These are phyloP conservation scores for Nasonia longicornis DNA, from an alignment of 1,140 invertebrate species.

Conservation along the genomic window DNA sequence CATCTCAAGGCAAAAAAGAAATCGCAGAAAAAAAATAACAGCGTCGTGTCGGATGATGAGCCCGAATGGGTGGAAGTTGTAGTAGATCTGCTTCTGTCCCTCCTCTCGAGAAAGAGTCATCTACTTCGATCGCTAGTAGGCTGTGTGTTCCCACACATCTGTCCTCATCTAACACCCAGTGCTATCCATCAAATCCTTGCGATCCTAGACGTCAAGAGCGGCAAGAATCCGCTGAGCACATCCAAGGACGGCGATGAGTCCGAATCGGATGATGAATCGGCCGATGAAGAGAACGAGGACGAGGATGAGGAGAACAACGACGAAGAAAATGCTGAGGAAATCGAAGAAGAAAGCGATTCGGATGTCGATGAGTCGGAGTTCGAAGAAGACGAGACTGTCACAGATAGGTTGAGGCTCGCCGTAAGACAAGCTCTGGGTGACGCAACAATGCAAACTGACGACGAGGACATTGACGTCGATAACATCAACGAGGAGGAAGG, in stretches of 20 bases:
- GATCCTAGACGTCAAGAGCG: slow-evolving; percentile 77
- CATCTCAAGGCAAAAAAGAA: slow-evolving; percentile 70
- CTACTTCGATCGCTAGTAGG: slow-evolving; percentile 77
- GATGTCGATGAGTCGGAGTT: slow-evolving; percentile 69
- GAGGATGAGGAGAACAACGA: slow-evolving; percentile 55
- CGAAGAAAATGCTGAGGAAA: slow-evolving; percentile 59
- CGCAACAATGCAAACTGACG: slow-evolving; percentile 72
- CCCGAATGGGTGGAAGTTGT: slow-evolving; percentile 84
- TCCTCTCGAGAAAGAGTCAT: slow-evolving; percentile 78
- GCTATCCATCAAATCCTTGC: slow-evolving; percentile 80
- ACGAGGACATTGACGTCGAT: slow-evolving; percentile 80
- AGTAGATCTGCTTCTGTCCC: slow-evolving; percentile 80
- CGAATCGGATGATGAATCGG: slow-evolving; percentile 60
- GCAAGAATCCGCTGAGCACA: slow-evolving; percentile 71
- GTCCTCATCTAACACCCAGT: slow-evolving; percentile 75
- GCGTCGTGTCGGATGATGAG: slow-evolving; percentile 64
- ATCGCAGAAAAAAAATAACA: slow-evolving; percentile 60
- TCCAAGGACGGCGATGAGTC: slow-evolving; percentile 61
- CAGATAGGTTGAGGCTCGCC: slow-evolving; percentile 76
- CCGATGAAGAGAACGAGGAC: slow-evolving; percentile 60
- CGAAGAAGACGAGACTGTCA: slow-evolving; percentile 73
- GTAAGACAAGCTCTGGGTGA: slow-evolving; percentile 75
- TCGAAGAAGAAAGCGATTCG: slow-evolving; percentile 61
- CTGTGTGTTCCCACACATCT: slow-evolving; percentile 80
- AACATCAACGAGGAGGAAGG: slow-evolving; percentile 82